Evolutionary conservation across 2,888 invertebrate genomes (phyloP), one percentile per base, ranked within the genome.

Genomic region (Drosophila cognata): DNA sequence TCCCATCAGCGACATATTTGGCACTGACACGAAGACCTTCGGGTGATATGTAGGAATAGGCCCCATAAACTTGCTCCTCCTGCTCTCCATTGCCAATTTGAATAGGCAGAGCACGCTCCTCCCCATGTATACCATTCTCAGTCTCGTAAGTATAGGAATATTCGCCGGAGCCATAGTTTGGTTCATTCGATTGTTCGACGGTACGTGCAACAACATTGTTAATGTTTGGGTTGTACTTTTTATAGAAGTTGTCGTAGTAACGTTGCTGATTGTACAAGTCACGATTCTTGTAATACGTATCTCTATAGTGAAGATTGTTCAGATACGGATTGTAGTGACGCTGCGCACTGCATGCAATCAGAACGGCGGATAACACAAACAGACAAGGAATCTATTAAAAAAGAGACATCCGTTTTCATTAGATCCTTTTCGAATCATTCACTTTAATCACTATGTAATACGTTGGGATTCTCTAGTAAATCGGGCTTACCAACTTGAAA

Each of bases 51-150:
- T 81, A 92, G 0, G 91, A 87, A 60, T 91, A 92, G n/a, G 91
- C 88, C 1, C 92, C 92, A 56, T 90, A 87, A 16, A 92, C 91
- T 51, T 83, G 84, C 29, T 85, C 81, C 60, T 84, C 79, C 56
- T 91, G 89, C 28, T 79, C 55, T 1, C 80, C 77, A 8, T 82
- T 84, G 28, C 76, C 77, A 46, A 70, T 75, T 41, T 80, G 62
- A 1, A 81, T 64, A 2, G 91, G 84, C 2, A 74, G 65, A 8
- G 90, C 91, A 35, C 75, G 84, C 67, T 93, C 92, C 67, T 92
- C 91, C 1, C 74, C 91, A 25, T 91, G 88, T 29, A 92, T 90
- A 8, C 92, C 93, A 36, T 92, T 92, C 61, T 92, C 92, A 2
- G 92, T 92, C 72, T 92, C 91, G 36, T 87, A 92, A 48, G 71